phyloP scores from a whole-genome alignment of 2,113 vertebrate genomes.

The Cervus canadensis region DNA sequence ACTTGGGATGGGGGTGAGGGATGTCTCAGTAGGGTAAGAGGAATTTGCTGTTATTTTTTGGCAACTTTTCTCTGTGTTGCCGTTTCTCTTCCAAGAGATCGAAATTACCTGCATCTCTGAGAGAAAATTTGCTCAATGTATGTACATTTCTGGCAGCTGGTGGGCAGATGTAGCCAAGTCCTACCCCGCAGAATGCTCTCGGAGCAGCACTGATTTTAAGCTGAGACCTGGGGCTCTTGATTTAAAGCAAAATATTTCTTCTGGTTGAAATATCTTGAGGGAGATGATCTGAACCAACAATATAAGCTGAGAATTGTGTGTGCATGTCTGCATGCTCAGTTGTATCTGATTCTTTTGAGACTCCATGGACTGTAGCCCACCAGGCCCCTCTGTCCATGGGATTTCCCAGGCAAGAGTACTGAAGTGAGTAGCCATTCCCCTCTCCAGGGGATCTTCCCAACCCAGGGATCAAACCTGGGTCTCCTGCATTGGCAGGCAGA shows the following conservation, averaged over 20 bases:
- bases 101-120: neutral
- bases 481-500: neutral
- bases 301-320: neutral
- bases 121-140: neutral
- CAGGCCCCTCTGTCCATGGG: neutral
- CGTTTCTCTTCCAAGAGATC: neutral
- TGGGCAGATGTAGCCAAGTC: neutral
- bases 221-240: neutral
- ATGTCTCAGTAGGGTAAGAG: neutral
- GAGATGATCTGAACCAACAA: neutral
- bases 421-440: neutral
- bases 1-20: neutral
- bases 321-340: neutral
- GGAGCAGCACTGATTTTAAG: neutral
- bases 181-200: neutral
- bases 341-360: neutral
- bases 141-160: slow-evolving; percentile 40
- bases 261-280: slow-evolving; percentile 5
- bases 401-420: neutral
- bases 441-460: neutral
- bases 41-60: neutral
- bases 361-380: neutral
- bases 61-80: neutral
- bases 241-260: slow-evolving; percentile 45
- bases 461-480: neutral